Evolutionary conservation across 1,140 invertebrate genomes (phyloP), one percentile per base, ranked within the genome.

Genomic region (Pygmarrhopalites habei): DNA sequence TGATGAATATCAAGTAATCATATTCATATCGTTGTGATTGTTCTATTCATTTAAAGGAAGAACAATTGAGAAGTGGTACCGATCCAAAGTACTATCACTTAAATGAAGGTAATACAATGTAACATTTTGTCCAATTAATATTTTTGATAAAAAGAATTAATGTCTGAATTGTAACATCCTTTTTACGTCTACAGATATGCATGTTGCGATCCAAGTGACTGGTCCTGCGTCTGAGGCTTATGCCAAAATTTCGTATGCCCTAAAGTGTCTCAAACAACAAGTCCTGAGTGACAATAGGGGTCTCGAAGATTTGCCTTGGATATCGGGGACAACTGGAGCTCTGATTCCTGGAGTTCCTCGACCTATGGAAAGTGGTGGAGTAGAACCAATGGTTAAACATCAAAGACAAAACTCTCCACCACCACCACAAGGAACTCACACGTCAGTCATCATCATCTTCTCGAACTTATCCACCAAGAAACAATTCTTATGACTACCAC

Each of bases 31-130:
- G n/a, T n/a, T n/a, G n/a, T n/a, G n/a, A n/a, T n/a, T 60, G 41
- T 14, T n/a, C n/a, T n/a, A n/a, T n/a, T 26, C 60, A 15, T 56
- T 59, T 75, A 23, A 74, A 93, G 89, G 84, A 97, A 77, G 91
- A 97, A 73, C 90, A 95, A 74, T 78, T 91, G 21, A 79, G 92
- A 35, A 84, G 84, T 70, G 87, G 89, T 1, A 78, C 88, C 49
- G 93, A 97, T 75, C 89, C 90, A 0, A 95, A 95, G 75, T 95
- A 92, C 75, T 83, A 88, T 10, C 95, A 98, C 77, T 81, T 97
- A 15, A 84, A 85, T 58, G 93, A 95, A 68, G n/a, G n/a, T n/a
- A n/a, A n/a, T n/a, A n/a, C n/a, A n/a, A n/a, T n/a, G n/a, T n/a
- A n/a, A n/a, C n/a, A n/a, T n/a, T n/a, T n/a, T n/a, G n/a, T n/a